Conservation (phyloP, 2,113 vertebrate species). For the Ictalurus furcatus region DNA sequence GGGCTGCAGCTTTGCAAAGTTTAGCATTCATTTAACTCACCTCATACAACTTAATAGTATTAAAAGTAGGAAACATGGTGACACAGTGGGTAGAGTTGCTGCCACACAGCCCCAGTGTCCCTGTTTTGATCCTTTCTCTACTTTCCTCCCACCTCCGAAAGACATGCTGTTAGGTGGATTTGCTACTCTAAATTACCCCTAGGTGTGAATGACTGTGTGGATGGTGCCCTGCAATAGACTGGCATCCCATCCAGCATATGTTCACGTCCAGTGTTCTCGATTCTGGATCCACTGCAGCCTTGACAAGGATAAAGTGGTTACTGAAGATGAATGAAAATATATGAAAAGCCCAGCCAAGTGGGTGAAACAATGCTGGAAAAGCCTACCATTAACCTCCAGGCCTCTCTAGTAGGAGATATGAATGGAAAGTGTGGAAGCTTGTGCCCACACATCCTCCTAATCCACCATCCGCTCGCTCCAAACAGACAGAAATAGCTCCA, state of each 20-base stretch:
- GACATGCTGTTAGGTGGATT: background rate
- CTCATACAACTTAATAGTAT: background rate
- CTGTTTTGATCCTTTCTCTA: background rate
- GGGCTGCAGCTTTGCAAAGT: background rate
- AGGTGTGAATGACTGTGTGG: too few species aligned
- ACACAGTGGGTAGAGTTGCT: background rate
- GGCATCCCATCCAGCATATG: background rate
- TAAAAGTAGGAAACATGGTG: background rate
- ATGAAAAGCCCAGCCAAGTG: background rate
- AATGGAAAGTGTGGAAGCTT: conserved; percentile 61
- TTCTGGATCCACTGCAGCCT: background rate
- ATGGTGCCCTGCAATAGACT: background rate
- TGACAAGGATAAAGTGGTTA: background rate
- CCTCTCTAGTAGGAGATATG: conserved; percentile 31
- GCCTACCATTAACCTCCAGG: conserved; percentile 19
- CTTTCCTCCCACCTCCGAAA: background rate
- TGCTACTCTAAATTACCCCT: background rate
- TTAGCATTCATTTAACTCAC: background rate
- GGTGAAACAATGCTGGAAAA: conserved; percentile 14
- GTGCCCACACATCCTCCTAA: conserved; percentile 57
- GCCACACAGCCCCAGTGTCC: background rate
- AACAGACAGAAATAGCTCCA: conserved; percentile 60
- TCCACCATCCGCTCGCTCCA: conserved; percentile 39
- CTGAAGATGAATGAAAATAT: background rate
- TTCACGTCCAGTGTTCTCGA: background rate